A percentile compares a stretch with the other conserved stretches of the same genome.
phyloP scores from a whole-genome alignment of 1,140 invertebrate genomes.

The Helicoverpa zea region DNA sequence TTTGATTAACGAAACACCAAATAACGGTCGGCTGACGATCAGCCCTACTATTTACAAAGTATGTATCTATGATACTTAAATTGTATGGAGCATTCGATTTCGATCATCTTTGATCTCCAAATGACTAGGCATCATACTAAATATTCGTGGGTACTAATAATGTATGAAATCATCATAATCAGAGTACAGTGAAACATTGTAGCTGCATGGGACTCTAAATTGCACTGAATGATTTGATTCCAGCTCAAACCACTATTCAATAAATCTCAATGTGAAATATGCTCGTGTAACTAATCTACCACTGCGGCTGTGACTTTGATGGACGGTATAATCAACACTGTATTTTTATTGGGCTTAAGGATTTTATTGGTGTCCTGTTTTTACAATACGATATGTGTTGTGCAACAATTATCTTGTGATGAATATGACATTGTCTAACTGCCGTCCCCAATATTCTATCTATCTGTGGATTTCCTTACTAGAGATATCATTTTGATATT shows the following conservation, averaged over 20 bases:
- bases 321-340: slow-evolving; percentile 26
- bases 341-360: slow-evolving; percentile 26
- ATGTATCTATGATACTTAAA: neutral
- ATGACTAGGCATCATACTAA: neutral
- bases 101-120: neutral
- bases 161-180: neutral
- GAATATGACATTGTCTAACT: neutral
- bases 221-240: slow-evolving; percentile 28
- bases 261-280: slow-evolving; percentile 39
- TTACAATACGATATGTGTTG: neutral
- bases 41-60: neutral
- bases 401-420: neutral
- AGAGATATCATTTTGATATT: no score
- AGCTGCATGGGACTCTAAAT: neutral
- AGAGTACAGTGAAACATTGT: slow-evolving; percentile 2
- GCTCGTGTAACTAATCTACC: neutral
- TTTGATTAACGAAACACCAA: slow-evolving; percentile 12
- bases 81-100: no score
- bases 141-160: neutral
- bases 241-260: slow-evolving; percentile 31
- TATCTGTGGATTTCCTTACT: no score
- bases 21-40: neutral
- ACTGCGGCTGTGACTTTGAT: neutral
- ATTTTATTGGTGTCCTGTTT: slow-evolving; percentile 29
- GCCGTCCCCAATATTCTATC: no score